Conservation (phyloP, 2,888 invertebrate genomes). For the Dusona sp. region DNA sequence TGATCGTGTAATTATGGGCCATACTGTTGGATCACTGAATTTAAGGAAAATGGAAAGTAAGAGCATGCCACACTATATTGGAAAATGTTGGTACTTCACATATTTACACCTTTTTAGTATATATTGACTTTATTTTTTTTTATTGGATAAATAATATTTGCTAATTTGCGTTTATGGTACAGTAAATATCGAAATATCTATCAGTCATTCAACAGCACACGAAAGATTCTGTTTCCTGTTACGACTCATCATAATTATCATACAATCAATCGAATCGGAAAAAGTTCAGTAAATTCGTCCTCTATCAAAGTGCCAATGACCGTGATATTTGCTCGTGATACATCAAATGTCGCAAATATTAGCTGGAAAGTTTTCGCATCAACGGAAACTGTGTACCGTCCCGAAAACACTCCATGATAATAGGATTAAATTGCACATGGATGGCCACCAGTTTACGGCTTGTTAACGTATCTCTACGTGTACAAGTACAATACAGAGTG, state of each 20-base stretch:
- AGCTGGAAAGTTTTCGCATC: conserved; percentile 51
- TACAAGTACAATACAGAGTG: neutral
- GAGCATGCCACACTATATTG: neutral
- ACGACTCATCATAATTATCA: neutral
- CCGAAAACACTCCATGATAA: conserved; percentile 57
- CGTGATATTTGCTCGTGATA: conserved; percentile 15
- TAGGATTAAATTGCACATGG: conserved; percentile 65
- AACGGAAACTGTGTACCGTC: conserved; percentile 39
- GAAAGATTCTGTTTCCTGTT: neutral
- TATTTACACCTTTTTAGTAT: neutral
- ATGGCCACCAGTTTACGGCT: conserved; percentile 56
- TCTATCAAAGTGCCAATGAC: conserved; percentile 31
- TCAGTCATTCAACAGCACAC: neutral
- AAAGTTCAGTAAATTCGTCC: neutral
- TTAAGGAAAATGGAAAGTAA: neutral
- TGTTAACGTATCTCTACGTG: conserved; percentile 59
- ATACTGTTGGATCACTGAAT: neutral
- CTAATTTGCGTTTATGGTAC: neutral
- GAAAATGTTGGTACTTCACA: neutral
- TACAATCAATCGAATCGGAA: conserved; percentile 11
- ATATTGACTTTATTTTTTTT: neutral
- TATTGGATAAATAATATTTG: neutral
- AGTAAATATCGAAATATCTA: neutral
- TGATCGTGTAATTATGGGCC: conserved; percentile 3
- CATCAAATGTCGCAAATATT: conserved; percentile 60